Base-by-base conservation (phyloP, 2,888 invertebrate species). In the Sinohyriopsis cumingii region DNA sequence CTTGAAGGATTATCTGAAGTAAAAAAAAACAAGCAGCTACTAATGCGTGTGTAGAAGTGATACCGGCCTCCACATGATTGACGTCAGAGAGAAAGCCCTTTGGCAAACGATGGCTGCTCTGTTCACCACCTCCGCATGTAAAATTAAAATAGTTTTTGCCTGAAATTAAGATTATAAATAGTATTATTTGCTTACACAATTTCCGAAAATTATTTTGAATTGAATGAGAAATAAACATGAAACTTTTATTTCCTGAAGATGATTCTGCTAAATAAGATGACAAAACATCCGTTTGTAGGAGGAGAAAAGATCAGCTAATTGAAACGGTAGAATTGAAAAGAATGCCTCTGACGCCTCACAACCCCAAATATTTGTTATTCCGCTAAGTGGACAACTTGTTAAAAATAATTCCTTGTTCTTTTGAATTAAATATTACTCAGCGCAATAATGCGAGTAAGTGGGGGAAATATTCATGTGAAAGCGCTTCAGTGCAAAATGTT, bases 301-400 rank as follows among this genome's bases (percentile, higher is more conserved):
- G 86, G 82, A 67, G 66, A 79, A 78, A 66, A 62, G 65, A 82
- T 72, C 80, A 79, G 85, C 86, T 87, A 86, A 86, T 86, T 85
- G 84, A 82, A 83, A 83, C 81, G 81, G 81, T 82, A 80, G 84
- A 83, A 82, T 83, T 85, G 86, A 85, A 86, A 88, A 86, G 84
- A 86, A 86, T 86, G 85, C 84, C 83, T 84, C 68, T 77, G 86
- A 84, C 87, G 85, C 85, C 75, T 87, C 85, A 87, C 88, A 75
- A 78, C 84, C 80, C 61, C 63, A 73, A 73, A 80, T 72, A 74
- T 76, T 81, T 83, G 75, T 77, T 76, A 86, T 66, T 87, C 81
- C 88, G 87, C 88, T 80, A 73, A 85, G 84, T 85, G 83, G 85
- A 84, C 84, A 82, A 76, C 76, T 78, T 80, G 78, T 78, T 78